Base-by-base conservation (phyloP, 37 sponge, comb jelly and placozoan species). In the Tethya wilhelma region DNA sequence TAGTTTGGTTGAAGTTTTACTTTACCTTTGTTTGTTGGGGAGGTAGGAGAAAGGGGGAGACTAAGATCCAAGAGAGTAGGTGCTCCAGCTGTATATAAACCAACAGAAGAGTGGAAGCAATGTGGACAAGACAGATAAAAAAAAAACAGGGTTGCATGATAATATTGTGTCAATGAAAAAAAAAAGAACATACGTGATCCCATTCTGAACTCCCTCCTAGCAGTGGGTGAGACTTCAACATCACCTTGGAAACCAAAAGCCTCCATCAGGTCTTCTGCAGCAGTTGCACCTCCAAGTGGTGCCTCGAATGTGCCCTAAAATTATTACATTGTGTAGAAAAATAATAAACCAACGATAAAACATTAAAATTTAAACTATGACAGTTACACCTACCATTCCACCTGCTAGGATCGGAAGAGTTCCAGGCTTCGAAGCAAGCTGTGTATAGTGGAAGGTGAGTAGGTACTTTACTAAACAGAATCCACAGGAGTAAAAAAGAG, bases 51-150 rank as follows among this genome's bases (percentile, higher is more conserved):
- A 8, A 32, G 28, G 8, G 82, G 82, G 5, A 81, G 82, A 44
- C 82, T 81, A 32, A 81, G 73, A 46, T 81, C 82, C 72, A 81
- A 43, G 64, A 81, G 64, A 4, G 82, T 44, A 19, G 82, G 53
- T 49, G 53, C 53, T 14, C 53, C 53, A 49, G n/a, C n/a, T n/a
- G n/a, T n/a, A n/a, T n/a, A n/a, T n/a, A n/a, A n/a, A n/a, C n/a
- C n/a, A n/a, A n/a, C n/a, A n/a, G n/a, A n/a, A n/a, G n/a, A n/a
- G n/a, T n/a, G n/a, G n/a, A n/a, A n/a, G n/a, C n/a, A n/a, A n/a
- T n/a, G n/a, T n/a, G n/a, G n/a, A n/a, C n/a, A n/a, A n/a, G n/a
- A n/a, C n/a, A n/a, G n/a, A n/a, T n/a, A n/a, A n/a, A n/a, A n/a
- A n/a, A n/a, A n/a, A n/a, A n/a, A n/a, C n/a, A n/a, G n/a, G n/a